These are phyloP conservation scores for Pangasianodon gigas DNA, from an alignment of 2,113 vertebrate genomes.

Conservation along the genomic window DNA sequence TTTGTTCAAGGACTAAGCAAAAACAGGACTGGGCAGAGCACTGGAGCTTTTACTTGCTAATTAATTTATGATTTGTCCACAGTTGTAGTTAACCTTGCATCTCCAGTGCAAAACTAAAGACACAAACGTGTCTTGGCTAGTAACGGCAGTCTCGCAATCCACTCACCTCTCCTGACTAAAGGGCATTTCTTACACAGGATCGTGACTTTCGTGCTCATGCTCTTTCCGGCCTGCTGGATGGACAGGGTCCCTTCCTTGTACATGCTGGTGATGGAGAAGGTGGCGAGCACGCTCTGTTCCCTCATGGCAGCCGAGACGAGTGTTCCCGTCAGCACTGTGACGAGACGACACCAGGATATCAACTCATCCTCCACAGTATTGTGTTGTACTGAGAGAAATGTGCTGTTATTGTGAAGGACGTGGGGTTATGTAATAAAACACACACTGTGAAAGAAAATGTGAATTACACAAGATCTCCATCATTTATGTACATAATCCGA, in stretches of 20 bases:
- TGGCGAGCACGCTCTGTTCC: constrained; percentile 77
- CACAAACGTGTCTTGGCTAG: too few species aligned
- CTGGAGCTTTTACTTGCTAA: too few species aligned
- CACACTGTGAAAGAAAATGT: background rate
- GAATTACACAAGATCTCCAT: background rate
- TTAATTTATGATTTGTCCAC: too few species aligned
- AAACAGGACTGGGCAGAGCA: too few species aligned
- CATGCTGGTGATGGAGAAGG: constrained; percentile 80
- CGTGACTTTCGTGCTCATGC: constrained; percentile 78
- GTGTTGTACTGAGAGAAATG: background rate
- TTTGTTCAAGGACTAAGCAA: too few species aligned
- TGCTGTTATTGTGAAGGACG: background rate
- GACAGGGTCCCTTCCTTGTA: constrained; percentile 83
- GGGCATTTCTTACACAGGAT: constrained; percentile 84
- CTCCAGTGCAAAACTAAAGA: background rate
- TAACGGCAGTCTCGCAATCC: too few species aligned
- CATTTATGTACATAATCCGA: background rate
- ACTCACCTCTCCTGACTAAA: constrained; percentile 79
- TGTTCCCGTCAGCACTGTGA: constrained; percentile 78
- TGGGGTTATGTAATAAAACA: background rate
- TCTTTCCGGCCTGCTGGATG: constrained; percentile 85
- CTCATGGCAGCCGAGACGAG: constrained; percentile 72
- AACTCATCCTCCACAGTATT: constrained; percentile 44
- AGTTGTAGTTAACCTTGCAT: background rate
- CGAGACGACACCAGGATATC: constrained; percentile 1